Evolutionary conservation across 1,140 invertebrate species (phyloP).

Genomic region (Halotydeus destructor): DNA sequence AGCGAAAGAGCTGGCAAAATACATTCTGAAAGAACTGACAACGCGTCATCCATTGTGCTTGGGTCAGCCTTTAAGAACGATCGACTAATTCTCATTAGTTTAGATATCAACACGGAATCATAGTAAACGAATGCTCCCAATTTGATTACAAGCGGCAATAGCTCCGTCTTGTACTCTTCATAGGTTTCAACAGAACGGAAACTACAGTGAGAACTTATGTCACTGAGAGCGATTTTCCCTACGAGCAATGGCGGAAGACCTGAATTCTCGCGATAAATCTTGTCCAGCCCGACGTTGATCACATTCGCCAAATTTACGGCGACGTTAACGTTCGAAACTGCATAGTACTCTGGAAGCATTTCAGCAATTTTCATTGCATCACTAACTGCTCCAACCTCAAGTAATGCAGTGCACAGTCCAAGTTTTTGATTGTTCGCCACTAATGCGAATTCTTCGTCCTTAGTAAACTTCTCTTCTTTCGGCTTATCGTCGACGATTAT

Average conservation of each 20-base stretch:
- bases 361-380: slow-evolving; percentile 54
- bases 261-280: slow-evolving; percentile 34
- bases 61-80: slow-evolving; percentile 32
- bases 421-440: slow-evolving; percentile 65
- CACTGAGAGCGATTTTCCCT: slow-evolving; percentile 5
- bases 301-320: slow-evolving; percentile 26
- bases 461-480: slow-evolving; percentile 37
- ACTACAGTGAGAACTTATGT: not conserved
- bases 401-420: slow-evolving; percentile 63
- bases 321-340: slow-evolving; percentile 53
- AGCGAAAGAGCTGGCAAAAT: slow-evolving; percentile 73
- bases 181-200: slow-evolving; percentile 35
- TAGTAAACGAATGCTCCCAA: slow-evolving; percentile 68
- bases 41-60: slow-evolving; percentile 41
- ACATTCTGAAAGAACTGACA: slow-evolving; percentile 62
- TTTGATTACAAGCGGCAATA: slow-evolving; percentile 63
- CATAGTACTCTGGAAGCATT: slow-evolving; percentile 55
- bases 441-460: slow-evolving; percentile 5
- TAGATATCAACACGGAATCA: slow-evolving; percentile 52
- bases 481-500: slow-evolving; percentile 47
- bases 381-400: slow-evolving; percentile 73
- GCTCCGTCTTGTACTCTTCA: slow-evolving; percentile 45
- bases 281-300: not conserved
- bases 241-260: slow-evolving; percentile 35
- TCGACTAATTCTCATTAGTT: slow-evolving; percentile 47